phyloP scores from a whole-genome alignment of 2,113 vertebrate species.

The Bubo bubo region DNA sequence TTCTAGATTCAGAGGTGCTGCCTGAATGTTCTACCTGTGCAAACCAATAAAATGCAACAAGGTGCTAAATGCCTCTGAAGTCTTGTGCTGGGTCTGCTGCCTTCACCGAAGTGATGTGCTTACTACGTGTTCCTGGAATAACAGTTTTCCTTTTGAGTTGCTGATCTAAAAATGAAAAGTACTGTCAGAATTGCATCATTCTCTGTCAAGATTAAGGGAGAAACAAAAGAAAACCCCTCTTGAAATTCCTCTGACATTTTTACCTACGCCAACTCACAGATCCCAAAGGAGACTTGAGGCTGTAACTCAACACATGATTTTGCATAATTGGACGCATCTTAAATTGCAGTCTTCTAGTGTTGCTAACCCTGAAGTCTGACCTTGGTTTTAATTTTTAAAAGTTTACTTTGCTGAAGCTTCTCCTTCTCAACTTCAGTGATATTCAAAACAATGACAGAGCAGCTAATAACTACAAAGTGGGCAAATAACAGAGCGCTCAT shows the following conservation, averaged over 20 bases:
- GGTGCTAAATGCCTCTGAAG: background rate
- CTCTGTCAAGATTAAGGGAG: background rate
- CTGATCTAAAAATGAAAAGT: background rate
- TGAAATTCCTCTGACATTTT: background rate
- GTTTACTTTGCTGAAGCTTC: conserved; percentile 25
- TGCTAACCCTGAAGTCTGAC: background rate
- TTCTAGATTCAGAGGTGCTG: background rate
- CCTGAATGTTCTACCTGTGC: background rate
- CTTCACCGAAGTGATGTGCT: background rate
- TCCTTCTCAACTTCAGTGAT: background rate
- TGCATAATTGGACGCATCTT: conserved; percentile 17
- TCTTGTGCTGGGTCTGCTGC: background rate
- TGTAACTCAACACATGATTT: conserved; percentile 49
- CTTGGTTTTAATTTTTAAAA: conserved; percentile 56
- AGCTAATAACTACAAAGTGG: background rate
- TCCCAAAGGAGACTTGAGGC: background rate
- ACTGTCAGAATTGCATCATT: background rate
- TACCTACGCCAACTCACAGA: background rate
- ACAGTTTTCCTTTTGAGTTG: background rate
- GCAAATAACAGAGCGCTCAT: background rate
- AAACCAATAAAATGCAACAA: background rate
- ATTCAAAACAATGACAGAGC: background rate
- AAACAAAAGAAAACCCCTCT: background rate
- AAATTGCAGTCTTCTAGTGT: background rate
- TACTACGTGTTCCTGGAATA: background rate